Percentiles rank a stretch among this genome's conserved stretches.
These are phyloP conservation scores for Myanophis thanlyinensis DNA, from an alignment of 2,113 vertebrate genomes.

Conservation along the genomic window DNA sequence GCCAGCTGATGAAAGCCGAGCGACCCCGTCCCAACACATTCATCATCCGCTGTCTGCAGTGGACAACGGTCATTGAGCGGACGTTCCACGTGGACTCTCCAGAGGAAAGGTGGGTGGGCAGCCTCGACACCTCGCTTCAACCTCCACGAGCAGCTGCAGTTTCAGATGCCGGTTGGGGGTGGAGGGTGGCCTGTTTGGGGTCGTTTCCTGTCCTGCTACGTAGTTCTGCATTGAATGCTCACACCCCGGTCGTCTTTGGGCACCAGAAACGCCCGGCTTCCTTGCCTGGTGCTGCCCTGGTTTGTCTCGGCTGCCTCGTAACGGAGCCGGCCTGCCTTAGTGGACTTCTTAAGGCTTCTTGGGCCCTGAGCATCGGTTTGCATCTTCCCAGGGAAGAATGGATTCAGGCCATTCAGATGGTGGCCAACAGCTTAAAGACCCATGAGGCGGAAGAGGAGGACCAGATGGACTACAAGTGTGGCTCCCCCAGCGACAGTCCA, in stretches of 20 bases:
- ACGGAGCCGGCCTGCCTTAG: not conserved
- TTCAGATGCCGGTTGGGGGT: not conserved
- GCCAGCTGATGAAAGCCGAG: constrained; percentile 79
- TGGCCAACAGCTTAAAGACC: constrained; percentile 89
- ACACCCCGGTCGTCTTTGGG: too few species aligned
- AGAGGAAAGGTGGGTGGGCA: constrained; percentile 78
- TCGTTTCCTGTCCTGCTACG: not conserved
- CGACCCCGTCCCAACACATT: constrained; percentile 91
- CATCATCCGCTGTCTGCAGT: constrained; percentile 93
- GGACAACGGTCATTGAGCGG: constrained; percentile 93
- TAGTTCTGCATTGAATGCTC: not conserved
- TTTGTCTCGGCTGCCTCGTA: not conserved
- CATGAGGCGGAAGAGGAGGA: constrained; percentile 75
- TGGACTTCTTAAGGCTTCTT: not conserved
- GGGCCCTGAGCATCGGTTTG: not conserved
- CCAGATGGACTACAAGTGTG: constrained; percentile 84
- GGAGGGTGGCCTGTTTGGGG: not conserved
- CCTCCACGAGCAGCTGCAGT: not conserved
- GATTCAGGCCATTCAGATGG: constrained; percentile 89
- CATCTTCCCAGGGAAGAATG: constrained; percentile 81
- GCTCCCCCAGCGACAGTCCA: constrained; percentile 78
- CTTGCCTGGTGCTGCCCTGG: too few species aligned
- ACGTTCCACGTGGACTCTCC: constrained; percentile 93
- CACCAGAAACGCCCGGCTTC: not conserved
- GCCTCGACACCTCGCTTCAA: not conserved